Conservation (phyloP, 2,797 vertebrate genomes). For the Typhlichthys eigenmanni region DNA sequence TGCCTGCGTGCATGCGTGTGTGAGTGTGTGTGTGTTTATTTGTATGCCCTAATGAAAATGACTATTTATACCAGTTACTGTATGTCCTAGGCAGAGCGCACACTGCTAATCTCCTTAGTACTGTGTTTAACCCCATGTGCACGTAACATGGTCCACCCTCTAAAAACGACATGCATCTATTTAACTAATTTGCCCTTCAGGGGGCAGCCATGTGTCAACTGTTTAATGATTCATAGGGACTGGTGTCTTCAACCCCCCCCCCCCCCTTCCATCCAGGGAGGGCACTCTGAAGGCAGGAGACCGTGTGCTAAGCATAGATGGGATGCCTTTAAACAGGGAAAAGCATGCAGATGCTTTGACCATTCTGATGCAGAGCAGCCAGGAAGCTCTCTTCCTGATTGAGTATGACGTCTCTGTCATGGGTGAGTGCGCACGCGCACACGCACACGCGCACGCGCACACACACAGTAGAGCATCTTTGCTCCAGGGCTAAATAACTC, state of each 20-base stretch:
- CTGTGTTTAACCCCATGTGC: constrained; percentile 39
- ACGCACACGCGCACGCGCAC: constrained; percentile 30
- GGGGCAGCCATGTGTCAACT: constrained; percentile 50
- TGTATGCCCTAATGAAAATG: constrained; percentile 4
- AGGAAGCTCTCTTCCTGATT: constrained; percentile 93
- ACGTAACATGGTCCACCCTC: constrained; percentile 48
- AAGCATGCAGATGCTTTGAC: constrained; percentile 88
- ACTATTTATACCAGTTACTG: constrained; percentile 38
- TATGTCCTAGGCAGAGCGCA: constrained; percentile 60
- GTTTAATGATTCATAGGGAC: constrained; percentile 56
- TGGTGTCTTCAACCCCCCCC: constrained; percentile 26
- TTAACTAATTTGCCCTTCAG: constrained; percentile 59
- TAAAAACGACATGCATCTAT: constrained; percentile 33
- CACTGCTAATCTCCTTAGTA: constrained; percentile 57
- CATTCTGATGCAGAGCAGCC: constrained; percentile 88
- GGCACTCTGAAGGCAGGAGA: constrained; percentile 92
- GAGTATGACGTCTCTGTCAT: constrained; percentile 94
- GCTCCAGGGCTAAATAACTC: constrained; percentile 66
- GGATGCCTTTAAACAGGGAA: constrained; percentile 88
- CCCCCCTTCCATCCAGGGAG: constrained; percentile 77
- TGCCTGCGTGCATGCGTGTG: constrained; percentile 16
- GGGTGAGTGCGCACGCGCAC: constrained; percentile 79
- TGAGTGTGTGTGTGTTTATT: constrained; percentile 3
- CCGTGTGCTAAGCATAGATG: constrained; percentile 91
- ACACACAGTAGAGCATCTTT: constrained; percentile 49